These are phyloP conservation scores for Phyllostomus hastatus DNA, from an alignment of 2,113 vertebrate species.

Conservation along the genomic window DNA sequence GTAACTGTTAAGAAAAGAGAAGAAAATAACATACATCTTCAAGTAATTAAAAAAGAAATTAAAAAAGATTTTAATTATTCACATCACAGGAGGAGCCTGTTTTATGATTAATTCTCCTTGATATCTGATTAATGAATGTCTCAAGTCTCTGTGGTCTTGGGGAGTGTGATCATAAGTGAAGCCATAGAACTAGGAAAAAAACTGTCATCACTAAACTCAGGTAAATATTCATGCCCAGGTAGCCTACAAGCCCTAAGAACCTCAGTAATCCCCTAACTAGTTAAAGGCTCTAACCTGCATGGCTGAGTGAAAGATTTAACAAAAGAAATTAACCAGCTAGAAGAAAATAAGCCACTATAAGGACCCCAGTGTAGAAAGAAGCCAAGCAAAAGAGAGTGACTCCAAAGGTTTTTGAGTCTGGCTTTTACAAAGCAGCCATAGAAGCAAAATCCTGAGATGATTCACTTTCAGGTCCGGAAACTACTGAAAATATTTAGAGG, in stretches of 20 bases:
- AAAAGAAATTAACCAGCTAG: neutral
- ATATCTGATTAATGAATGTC: neutral
- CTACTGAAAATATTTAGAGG: slow-evolving; percentile 3
- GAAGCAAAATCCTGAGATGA: neutral
- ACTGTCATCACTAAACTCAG: neutral
- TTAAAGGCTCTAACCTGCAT: neutral
- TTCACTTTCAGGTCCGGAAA: neutral
- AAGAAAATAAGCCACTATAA: neutral
- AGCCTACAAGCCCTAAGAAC: neutral
- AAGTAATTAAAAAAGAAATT: neutral
- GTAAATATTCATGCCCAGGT: neutral
- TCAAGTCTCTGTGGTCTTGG: neutral
- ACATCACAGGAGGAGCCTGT: neutral
- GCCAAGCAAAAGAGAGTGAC: neutral
- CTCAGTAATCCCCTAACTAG: neutral
- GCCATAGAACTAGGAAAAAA: neutral
- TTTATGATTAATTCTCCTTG: neutral
- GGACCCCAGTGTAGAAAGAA: neutral
- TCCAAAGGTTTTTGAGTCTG: neutral
- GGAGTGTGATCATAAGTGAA: neutral
- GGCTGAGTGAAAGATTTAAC: neutral
- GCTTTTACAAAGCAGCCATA: neutral
- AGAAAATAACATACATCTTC: neutral
- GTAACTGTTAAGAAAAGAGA: neutral
- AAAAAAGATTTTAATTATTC: neutral